These are phyloP conservation scores for Zalophus californianus DNA, from an alignment of 2,797 vertebrate species.

Conservation along the genomic window DNA sequence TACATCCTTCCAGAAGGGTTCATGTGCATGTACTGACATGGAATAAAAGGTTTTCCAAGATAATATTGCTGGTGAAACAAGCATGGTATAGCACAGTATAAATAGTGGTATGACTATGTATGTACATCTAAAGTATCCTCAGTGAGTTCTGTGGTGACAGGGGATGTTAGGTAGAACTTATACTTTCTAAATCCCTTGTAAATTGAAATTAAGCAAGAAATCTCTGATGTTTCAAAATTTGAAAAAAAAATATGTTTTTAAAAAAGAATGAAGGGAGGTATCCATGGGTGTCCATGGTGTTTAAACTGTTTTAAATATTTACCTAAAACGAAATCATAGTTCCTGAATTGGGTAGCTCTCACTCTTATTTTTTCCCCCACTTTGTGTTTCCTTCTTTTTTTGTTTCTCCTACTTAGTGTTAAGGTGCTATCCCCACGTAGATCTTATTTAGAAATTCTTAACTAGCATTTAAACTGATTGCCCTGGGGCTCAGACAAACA, in stretches of 20 bases:
- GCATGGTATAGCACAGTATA: not conserved
- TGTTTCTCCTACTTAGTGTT: not conserved
- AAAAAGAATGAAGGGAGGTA: not conserved
- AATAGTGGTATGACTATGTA: not conserved
- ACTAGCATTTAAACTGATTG: slow-evolving; percentile 52
- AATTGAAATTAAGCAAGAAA: slow-evolving; percentile 33
- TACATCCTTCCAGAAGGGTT: not conserved
- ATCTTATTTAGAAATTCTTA: slow-evolving; percentile 62
- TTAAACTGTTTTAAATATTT: not conserved
- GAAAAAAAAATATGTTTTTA: not conserved
- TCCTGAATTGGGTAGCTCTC: not conserved
- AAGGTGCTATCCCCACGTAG: not conserved
- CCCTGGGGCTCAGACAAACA: slow-evolving; percentile 28
- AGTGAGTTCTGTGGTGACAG: not conserved
- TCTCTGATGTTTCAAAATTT: not conserved
- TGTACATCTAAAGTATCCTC: not conserved
- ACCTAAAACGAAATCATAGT: not conserved
- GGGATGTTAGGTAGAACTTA: not conserved
- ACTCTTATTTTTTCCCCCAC: not conserved
- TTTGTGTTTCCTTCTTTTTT: not conserved
- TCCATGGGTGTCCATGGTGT: not conserved
- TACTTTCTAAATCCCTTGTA: not conserved
- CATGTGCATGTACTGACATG: not conserved
- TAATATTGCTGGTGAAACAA: not conserved
- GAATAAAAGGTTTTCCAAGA: not conserved